A percentile compares a stretch with the other conserved stretches of the same genome.
Conservation (phyloP, 2,888 invertebrate genomes). For the Sthenelais limicola region DNA sequence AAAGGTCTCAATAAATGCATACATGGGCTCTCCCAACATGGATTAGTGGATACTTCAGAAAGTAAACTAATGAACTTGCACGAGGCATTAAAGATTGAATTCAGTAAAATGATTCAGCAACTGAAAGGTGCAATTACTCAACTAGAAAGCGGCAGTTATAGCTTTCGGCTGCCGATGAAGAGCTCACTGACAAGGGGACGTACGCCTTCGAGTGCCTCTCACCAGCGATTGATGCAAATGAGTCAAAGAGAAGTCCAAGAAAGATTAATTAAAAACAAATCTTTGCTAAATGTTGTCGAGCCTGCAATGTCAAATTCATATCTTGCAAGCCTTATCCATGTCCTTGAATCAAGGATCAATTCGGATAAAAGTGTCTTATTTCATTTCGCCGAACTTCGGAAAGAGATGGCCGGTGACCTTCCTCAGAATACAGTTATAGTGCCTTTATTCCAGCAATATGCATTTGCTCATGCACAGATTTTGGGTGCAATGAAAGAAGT, state of each 20-base stretch:
- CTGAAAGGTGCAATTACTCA: conserved; percentile 90
- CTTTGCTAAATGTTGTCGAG: conserved; percentile 80
- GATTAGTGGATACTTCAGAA: conserved; percentile 78
- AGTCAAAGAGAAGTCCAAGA: conserved; percentile 90
- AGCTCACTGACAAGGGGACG: conserved; percentile 74
- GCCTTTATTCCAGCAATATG: conserved; percentile 31
- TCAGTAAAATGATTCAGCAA: conserved; percentile 86
- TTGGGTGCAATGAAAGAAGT: conserved; percentile 8
- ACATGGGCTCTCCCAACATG: conserved; percentile 89
- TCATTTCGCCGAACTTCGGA: conserved; percentile 77
- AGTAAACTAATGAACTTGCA: conserved; percentile 80
- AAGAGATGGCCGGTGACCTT: conserved; percentile 72
- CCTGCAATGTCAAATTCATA: conserved; percentile 87
- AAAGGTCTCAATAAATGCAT: conserved; percentile 87
- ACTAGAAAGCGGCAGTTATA: conserved; percentile 77
- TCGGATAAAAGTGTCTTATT: conserved; percentile 90
- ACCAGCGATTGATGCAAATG: conserved; percentile 89
- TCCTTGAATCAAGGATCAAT: conserved; percentile 85
- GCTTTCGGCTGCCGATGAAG: conserved; percentile 62
- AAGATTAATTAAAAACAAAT: conserved; percentile 91
- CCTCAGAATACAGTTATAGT: conserved; percentile 8
- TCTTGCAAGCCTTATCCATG: conserved; percentile 81
- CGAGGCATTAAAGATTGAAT: conserved; percentile 85
- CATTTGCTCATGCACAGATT: neutral
- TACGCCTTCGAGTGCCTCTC: conserved; percentile 88